Base-by-base conservation (phyloP, 2,113 vertebrate genomes). In the Ammospiza nelsoni region DNA sequence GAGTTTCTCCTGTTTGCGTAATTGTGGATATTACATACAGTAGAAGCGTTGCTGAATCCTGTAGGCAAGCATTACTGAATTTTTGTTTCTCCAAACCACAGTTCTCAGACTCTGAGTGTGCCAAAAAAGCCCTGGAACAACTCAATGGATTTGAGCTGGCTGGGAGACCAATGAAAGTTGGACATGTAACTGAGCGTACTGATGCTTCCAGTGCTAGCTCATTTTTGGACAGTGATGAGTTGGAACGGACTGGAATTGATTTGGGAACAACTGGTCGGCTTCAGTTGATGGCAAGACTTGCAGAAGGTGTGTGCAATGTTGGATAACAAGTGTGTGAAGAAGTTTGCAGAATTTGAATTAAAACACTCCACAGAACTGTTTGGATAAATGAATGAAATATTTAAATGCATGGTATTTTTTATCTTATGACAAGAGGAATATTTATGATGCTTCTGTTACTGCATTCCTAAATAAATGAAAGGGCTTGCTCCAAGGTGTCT, bases 121-220 rank as follows among this genome's bases (percentile, higher is more conserved):
- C 99, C 55, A 99, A 99, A 96, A 99, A 99, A 90, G 99, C 99
- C 39, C 95, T 99, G 96, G 99, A 99, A 91, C 99, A 99, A 92
- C 98, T 99, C 43, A 99, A 99, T 83, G 99, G 99, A 31, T 99
- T 99, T 81, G 99, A 99, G 92, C 93, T 99, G 95, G 99, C 99
- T 5, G 99, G 99, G 12, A 98, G 99, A 15, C 99, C 99, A 17
- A 99, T 99, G 99, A 99, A 99, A 97, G 99, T 99, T 41, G 99
- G 99, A n/a, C 99, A 99, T 14, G 99, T 99, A 87, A 99, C 99
- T 4, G 99, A 99, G 94, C 98, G 99, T 23, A 99, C 98, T 7
- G 99, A 99, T 95, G 97, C 98, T 37, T 98, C 99, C 27, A 98
- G 97, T 37, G 99, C 98, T n/a, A 98, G 99, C 39, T 99, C 99